Evolutionary conservation across 2,113 vertebrate species (phyloP).

Genomic region (Saiga tatarica): DNA sequence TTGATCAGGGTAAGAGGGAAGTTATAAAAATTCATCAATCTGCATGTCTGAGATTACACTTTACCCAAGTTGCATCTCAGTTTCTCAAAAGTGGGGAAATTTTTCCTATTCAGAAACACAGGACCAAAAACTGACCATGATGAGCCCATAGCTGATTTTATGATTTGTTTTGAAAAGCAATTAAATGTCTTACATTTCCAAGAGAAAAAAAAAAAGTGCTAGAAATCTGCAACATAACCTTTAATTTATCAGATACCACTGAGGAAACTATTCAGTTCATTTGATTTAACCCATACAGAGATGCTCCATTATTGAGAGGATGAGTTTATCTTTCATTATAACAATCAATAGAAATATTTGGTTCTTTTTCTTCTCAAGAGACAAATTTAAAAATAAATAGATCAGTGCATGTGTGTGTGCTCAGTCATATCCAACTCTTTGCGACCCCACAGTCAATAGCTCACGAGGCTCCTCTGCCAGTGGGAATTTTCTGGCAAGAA

Average conservation of each 20-base stretch:
- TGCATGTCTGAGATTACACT: not conserved
- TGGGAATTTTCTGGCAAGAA: not conserved
- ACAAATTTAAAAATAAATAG: not conserved
- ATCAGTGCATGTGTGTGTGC: not conserved
- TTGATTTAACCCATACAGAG: not conserved
- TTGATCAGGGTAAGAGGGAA: not conserved
- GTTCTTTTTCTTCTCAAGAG: not conserved
- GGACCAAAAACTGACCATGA: not conserved
- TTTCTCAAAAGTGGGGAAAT: not conserved
- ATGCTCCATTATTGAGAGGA: not conserved
- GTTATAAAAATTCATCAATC: not conserved
- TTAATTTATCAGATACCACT: slow-evolving; percentile 11
- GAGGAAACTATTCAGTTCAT: not conserved
- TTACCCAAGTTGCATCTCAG: not conserved
- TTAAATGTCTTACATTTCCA: not conserved
- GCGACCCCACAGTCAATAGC: not conserved
- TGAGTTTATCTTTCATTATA: not conserved
- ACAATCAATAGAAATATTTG: not conserved
- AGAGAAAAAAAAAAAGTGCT: not conserved
- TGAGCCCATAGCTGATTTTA: not conserved
- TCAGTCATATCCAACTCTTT: not conserved
- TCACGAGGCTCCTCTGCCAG: not conserved
- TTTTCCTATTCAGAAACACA: not conserved
- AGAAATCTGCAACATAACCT: not conserved
- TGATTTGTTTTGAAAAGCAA: not conserved